phyloP scores from a whole-genome alignment of 2,113 vertebrate species.

The Furnarius figulus region DNA sequence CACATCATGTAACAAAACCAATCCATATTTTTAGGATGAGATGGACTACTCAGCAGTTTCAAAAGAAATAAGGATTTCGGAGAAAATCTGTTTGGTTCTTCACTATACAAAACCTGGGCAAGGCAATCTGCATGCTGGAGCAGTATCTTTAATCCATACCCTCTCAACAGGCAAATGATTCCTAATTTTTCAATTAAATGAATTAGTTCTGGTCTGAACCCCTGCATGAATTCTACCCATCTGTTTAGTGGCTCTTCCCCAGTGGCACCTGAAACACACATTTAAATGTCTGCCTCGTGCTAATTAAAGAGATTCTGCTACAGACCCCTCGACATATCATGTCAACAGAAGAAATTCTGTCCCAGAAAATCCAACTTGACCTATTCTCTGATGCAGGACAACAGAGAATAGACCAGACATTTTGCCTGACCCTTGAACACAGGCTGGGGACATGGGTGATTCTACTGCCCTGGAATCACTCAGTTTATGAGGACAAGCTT shows the following conservation, averaged over 20 bases:
- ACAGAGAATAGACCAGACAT: neutral
- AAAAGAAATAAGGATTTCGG: neutral
- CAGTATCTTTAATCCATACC: neutral
- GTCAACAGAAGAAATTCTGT: neutral
- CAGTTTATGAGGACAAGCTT: neutral
- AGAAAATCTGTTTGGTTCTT: neutral
- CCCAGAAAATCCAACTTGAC: accelerated
- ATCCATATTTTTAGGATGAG: neutral
- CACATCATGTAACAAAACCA: neutral
- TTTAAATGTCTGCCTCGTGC: neutral
- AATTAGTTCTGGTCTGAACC: neutral
- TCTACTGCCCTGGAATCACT: neutral
- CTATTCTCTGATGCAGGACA: neutral
- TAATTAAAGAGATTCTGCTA: neutral
- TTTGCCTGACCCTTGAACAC: neutral
- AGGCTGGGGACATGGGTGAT: neutral
- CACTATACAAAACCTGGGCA: neutral
- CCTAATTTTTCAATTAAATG: neutral
- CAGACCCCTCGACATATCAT: accelerated
- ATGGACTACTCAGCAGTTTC: neutral
- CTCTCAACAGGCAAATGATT: neutral
- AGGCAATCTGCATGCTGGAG: neutral
- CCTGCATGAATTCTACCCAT: neutral
- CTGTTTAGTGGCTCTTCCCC: neutral
- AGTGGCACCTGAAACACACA: neutral